Conservation (phyloP, 2,113 vertebrate species). For the Genyomyrus donnyi region DNA sequence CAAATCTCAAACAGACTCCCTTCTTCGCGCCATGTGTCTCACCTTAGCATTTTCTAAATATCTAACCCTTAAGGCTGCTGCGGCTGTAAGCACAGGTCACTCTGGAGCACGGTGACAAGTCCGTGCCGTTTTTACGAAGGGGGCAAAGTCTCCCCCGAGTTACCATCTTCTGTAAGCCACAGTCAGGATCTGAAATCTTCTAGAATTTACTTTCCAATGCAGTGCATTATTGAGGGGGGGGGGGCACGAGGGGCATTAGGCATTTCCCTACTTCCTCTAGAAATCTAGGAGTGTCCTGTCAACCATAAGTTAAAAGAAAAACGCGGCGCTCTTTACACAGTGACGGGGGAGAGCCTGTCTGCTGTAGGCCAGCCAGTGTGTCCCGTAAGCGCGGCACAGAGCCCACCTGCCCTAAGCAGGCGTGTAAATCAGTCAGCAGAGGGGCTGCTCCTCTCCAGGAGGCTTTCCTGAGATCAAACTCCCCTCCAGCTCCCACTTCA, state of each 20-base stretch:
- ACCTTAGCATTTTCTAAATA: conserved; percentile 35
- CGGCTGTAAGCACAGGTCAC: neutral
- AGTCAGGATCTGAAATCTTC: neutral
- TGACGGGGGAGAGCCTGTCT: neutral
- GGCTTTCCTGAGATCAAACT: neutral
- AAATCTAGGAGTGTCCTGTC: neutral
- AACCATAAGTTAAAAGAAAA: conserved; percentile 1
- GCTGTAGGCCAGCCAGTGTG: neutral
- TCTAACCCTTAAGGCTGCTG: conserved; percentile 62
- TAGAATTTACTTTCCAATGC: neutral
- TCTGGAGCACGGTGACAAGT: neutral
- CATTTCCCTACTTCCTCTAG: neutral
- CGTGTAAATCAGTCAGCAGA: neutral
- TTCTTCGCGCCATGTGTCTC: neutral
- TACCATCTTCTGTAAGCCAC: neutral
- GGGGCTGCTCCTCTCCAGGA: neutral
- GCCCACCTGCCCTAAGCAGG: neutral
- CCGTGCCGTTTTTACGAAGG: neutral
- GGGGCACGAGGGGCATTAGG: neutral
- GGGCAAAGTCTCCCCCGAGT: neutral
- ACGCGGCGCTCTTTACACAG: neutral
- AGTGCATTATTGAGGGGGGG: neutral
- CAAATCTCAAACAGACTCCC: neutral
- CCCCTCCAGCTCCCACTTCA: neutral
- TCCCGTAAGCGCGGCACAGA: neutral